These are phyloP conservation scores for Actinia equina DNA, from an alignment of 64 coral and sea anemone genomes.

Conservation along the genomic window DNA sequence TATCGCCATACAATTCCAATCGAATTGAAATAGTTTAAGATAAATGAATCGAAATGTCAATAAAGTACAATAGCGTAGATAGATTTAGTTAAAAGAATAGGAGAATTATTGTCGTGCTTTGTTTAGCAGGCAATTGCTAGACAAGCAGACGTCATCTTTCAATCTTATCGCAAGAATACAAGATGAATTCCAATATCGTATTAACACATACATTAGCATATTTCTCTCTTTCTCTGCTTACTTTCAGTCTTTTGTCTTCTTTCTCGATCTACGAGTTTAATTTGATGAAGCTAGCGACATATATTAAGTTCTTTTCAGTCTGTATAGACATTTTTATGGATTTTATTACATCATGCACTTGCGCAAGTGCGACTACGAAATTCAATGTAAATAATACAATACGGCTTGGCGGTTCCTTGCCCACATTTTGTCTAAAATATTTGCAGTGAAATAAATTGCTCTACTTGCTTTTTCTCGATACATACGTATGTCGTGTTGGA, in stretches of 20 bases:
- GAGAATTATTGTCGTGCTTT: not conserved
- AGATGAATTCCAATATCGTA: conserved; percentile 7
- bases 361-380: not conserved
- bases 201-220: conserved; percentile 8
- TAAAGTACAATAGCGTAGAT: not conserved
- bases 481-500: not conserved
- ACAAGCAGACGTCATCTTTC: conserved; percentile 24
- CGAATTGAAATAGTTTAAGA: conserved; percentile 6
- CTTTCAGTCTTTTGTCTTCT: not conserved
- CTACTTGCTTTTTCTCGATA: conserved; percentile 22
- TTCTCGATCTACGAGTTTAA: not conserved
- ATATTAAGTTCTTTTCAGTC: not conserved
- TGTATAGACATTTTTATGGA: conserved; percentile 30
- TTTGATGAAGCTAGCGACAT: not conserved
- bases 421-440: conserved; percentile 27
- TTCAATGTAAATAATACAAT: conserved; percentile 31
- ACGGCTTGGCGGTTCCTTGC: not conserved
- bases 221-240: conserved; percentile 2
- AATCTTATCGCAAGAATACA: conserved; percentile 6
- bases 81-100: not conserved
- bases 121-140: conserved; percentile 1
- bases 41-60: conserved; percentile 4
- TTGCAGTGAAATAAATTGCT: conserved; percentile 41
- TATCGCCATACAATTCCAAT: not conserved
- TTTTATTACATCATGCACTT: conserved; percentile 21